These are phyloP conservation scores for Antrozous pallidus DNA, from an alignment of 2,797 vertebrate genomes.

Conservation along the genomic window DNA sequence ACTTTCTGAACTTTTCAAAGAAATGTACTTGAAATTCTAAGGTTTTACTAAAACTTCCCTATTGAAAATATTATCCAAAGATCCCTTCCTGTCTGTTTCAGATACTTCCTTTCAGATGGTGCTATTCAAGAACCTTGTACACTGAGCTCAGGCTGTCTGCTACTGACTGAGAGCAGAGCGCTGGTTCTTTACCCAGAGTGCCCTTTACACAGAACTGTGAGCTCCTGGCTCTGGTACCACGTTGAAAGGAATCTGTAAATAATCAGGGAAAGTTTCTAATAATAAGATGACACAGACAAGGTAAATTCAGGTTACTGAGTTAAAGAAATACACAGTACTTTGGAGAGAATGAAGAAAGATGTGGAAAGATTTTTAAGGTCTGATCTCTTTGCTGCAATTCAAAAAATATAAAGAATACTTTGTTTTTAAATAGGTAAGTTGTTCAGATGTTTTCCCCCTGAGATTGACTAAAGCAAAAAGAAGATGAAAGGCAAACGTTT, in stretches of 20 bases:
- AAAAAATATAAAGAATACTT: not conserved
- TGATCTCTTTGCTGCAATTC: conserved; percentile 21
- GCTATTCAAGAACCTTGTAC: not conserved
- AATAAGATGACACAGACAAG: not conserved
- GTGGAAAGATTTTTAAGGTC: not conserved
- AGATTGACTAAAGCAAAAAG: not conserved
- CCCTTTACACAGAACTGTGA: not conserved
- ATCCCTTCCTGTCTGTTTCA: not conserved
- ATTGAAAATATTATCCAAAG: conserved; percentile 7
- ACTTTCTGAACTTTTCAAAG: conserved; percentile 38
- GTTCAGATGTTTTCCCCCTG: not conserved
- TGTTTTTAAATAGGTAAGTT: conserved; percentile 28
- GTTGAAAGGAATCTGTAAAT: conserved; percentile 29
- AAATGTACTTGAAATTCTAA: conserved; percentile 1
- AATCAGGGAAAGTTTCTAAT: not conserved
- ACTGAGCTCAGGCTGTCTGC: not conserved
- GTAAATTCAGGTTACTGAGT: conserved; percentile 27
- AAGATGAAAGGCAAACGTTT: conserved; percentile 44
- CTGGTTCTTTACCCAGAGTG: not conserved
- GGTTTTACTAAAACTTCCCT: not conserved
- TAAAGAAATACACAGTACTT: conserved; percentile 24
- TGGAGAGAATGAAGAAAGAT: conserved; percentile 10
- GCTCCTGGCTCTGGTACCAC: not conserved
- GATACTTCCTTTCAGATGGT: not conserved
- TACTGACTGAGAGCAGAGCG: not conserved